These are phyloP conservation scores for Xanthia icteritia DNA, from an alignment of 2,888 invertebrate species.

Conservation along the genomic window DNA sequence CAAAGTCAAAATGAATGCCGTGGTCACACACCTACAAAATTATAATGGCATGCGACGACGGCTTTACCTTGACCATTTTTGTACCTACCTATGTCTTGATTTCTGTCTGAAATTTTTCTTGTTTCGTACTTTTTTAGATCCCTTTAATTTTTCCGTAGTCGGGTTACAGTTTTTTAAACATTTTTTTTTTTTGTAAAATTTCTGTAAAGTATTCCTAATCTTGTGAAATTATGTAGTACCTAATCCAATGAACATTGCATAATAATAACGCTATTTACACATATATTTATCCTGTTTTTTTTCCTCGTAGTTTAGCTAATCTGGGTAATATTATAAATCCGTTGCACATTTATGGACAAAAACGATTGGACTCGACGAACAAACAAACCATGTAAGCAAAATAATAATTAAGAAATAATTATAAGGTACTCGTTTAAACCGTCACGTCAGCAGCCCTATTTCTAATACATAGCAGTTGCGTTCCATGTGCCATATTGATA, in stretches of 20 bases:
- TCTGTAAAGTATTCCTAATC: not conserved
- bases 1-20: too few species aligned
- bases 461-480: constrained; percentile 69
- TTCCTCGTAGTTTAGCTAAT: not conserved
- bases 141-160: too few species aligned
- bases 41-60: too few species aligned
- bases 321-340: not conserved
- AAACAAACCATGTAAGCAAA: not conserved
- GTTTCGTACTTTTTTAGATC: too few species aligned
- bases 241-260: not conserved
- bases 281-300: not conserved
- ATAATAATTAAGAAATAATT: not conserved
- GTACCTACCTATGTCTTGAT: too few species aligned
- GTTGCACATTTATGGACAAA: not conserved
- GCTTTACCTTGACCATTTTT: too few species aligned
- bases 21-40: too few species aligned
- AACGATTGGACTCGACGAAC: not conserved
- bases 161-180: too few species aligned
- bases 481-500: constrained; percentile 83
- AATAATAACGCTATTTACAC: not conserved
- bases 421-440: not conserved
- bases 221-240: not conserved
- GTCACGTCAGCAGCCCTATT: constrained; percentile 62
- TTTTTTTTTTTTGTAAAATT: not conserved
- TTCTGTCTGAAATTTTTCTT: too few species aligned